These are phyloP conservation scores for Spodoptera frugiperda DNA, from an alignment of 1,140 invertebrate genomes.

Conservation along the genomic window DNA sequence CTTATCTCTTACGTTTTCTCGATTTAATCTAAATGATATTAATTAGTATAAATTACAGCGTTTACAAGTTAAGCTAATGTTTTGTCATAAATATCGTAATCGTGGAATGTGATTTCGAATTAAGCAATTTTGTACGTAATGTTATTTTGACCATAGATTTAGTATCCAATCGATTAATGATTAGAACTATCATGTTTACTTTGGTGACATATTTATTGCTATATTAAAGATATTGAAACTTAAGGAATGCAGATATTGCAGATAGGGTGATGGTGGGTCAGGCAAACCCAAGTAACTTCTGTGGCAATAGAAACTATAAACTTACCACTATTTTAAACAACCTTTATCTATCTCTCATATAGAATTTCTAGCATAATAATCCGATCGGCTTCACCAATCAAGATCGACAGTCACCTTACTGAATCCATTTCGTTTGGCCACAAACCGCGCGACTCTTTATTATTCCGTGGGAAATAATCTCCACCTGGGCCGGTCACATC, in stretches of 20 bases:
- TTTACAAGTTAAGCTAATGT: slow-evolving; percentile 6
- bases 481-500: slow-evolving; percentile 58
- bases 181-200: no score
- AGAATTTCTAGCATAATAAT: background rate
- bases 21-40: slow-evolving; percentile 1
- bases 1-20: background rate
- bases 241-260: no score
- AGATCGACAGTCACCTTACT: background rate
- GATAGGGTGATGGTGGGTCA: no score
- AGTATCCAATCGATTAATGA: no score
- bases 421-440: background rate
- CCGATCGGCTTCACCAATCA: background rate
- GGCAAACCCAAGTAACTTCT: no score
- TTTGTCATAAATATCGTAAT: slow-evolving; percentile 16
- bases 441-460: slow-evolving; percentile 24
- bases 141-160: no score
- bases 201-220: no score
- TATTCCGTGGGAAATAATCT: slow-evolving; percentile 55
- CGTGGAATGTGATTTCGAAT: slow-evolving; percentile 17
- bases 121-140: background rate
- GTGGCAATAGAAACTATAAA: no score
- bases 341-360: no score
- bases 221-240: no score
- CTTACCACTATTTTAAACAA: no score
- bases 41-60: background rate